Percentiles rank a stretch among this genome's conserved stretches.
Conservation (phyloP, 2,797 vertebrate species). For the Taeniopygia guttata region DNA sequence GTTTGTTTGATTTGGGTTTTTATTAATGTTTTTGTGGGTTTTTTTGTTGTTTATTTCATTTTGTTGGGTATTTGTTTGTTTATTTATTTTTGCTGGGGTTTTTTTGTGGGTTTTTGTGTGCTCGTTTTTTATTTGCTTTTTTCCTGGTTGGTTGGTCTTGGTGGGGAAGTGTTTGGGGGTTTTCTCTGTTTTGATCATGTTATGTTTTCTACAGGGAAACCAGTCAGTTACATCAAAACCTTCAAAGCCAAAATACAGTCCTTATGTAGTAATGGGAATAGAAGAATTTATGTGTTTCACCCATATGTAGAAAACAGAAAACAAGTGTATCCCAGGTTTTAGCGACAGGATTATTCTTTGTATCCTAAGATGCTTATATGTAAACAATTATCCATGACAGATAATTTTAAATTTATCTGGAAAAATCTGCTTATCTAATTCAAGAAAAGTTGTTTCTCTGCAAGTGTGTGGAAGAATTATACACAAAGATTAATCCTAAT, state of each 20-base stretch:
- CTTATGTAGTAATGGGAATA: neutral
- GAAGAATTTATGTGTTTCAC: neutral
- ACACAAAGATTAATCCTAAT: neutral
- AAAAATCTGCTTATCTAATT: neutral
- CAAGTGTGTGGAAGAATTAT: neutral
- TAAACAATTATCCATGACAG: neutral
- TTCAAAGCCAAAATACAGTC: neutral
- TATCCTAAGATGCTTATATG: neutral
- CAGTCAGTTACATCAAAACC: neutral
- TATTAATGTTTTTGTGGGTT: fast-evolving
- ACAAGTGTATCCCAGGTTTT: neutral
- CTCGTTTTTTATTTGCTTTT: neutral
- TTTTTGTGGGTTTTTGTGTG: neutral
- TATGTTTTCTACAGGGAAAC: neutral
- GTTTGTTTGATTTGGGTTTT: fast-evolving
- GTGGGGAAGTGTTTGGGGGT: fast-evolving
- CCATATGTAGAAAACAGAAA: neutral
- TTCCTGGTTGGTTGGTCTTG: neutral
- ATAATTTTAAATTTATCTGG: neutral
- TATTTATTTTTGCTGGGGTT: neutral
- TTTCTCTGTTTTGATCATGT: neutral
- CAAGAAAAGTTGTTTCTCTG: neutral
- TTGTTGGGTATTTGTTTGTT: neutral
- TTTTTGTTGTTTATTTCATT: neutral
- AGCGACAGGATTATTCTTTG: neutral